phyloP scores from a whole-genome alignment of 2,888 invertebrate genomes.

The Tillus elongatus region DNA sequence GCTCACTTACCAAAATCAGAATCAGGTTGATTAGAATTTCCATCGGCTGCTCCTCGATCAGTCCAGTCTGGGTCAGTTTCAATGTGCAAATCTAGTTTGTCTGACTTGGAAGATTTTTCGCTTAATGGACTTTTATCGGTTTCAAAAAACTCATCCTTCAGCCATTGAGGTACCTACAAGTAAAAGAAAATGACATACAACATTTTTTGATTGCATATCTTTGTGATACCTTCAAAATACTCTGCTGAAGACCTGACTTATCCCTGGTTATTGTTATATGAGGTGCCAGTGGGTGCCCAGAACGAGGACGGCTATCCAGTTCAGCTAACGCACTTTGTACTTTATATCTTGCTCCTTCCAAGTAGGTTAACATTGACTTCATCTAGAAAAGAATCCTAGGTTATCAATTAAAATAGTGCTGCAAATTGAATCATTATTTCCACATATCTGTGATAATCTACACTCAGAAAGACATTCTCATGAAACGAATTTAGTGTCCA shows the following conservation, averaged over 20 bases:
- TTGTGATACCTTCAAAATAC: slow-evolving; percentile 60
- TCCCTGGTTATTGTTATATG: slow-evolving; percentile 84
- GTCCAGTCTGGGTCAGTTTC: slow-evolving; percentile 52
- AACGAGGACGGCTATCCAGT: slow-evolving; percentile 67
- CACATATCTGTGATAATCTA: too few species aligned
- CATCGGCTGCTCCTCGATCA: slow-evolving; percentile 70
- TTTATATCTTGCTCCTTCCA: slow-evolving; percentile 86
- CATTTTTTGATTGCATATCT: background rate
- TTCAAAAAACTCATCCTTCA: slow-evolving; percentile 54
- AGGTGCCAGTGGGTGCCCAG: slow-evolving; percentile 71
- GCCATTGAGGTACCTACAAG: slow-evolving; percentile 63
- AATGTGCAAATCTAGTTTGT: slow-evolving; percentile 44
- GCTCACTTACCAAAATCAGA: slow-evolving; percentile 73
- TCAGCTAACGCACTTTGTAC: slow-evolving; percentile 74
- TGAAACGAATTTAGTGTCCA: too few species aligned
- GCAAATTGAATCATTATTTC: too few species aligned
- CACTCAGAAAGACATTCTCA: too few species aligned
- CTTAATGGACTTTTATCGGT: slow-evolving; percentile 36
- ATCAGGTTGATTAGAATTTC: slow-evolving; percentile 78
- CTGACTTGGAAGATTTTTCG: slow-evolving; percentile 35
- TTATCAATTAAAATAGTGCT: too few species aligned
- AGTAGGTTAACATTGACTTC: slow-evolving; percentile 82
- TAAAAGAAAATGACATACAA: too few species aligned
- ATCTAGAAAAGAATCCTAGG: slow-evolving; percentile 60
- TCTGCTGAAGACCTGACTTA: slow-evolving; percentile 81